Percentiles rank a stretch among this genome's conserved stretches.
Evolutionary conservation across 2,797 vertebrate genomes (phyloP).

Genomic region (Nyctibius grandis): DNA sequence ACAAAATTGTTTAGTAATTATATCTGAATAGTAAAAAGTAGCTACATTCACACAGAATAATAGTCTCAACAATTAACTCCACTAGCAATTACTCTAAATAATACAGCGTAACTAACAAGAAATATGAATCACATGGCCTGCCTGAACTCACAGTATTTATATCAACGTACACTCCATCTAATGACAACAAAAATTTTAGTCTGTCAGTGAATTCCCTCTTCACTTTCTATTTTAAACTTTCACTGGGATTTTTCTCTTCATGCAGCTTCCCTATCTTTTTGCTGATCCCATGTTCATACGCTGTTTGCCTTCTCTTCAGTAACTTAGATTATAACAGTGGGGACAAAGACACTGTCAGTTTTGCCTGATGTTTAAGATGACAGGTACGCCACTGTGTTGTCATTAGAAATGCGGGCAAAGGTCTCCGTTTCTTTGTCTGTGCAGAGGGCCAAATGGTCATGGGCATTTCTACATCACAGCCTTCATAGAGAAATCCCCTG

Average conservation of each 20-base stretch:
- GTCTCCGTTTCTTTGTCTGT: not conserved
- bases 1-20: not conserved
- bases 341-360: not conserved
- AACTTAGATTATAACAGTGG: not conserved
- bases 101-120: not conserved
- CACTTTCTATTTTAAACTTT: not conserved
- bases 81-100: not conserved
- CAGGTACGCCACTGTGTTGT: not conserved
- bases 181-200: not conserved
- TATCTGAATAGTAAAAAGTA: not conserved
- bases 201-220: not conserved
- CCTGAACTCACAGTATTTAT: not conserved
- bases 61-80: not conserved
- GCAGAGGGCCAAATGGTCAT: not conserved
- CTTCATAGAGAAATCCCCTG: not conserved
- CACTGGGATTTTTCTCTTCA: not conserved
- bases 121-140: not conserved
- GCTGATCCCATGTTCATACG: not conserved
- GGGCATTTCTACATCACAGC: not conserved
- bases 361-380: not conserved
- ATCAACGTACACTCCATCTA: not conserved
- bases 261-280: not conserved
- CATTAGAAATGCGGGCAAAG: not conserved
- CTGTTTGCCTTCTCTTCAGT: not conserved
- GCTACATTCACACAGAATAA: not conserved